These are phyloP conservation scores for Emmelina monodactyla DNA, from an alignment of 2,888 invertebrate species.

Conservation along the genomic window DNA sequence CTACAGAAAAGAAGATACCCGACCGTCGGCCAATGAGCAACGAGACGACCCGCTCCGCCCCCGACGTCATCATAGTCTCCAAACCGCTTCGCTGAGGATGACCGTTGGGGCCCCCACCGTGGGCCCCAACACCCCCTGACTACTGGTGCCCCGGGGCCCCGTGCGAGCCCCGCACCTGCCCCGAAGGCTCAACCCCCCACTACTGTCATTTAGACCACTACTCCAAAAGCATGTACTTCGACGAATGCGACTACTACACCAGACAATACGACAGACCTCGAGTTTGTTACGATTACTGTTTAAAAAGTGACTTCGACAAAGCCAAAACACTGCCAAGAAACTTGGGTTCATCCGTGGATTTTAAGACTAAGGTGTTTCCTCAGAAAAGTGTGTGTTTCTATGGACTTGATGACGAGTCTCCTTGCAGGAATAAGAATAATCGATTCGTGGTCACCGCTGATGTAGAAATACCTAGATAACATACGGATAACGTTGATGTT, in stretches of 20 bases:
- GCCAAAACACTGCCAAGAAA: slow-evolving; percentile 49
- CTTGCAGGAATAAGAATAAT: slow-evolving; percentile 22
- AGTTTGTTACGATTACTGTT: slow-evolving; percentile 45
- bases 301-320: slow-evolving; percentile 46
- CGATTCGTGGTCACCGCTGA: slow-evolving; percentile 45
- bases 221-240: slow-evolving; percentile 40
- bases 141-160: slow-evolving; percentile 29
- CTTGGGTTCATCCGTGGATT: slow-evolving; percentile 39
- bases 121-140: slow-evolving; percentile 52
- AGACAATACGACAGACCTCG: slow-evolving; percentile 47
- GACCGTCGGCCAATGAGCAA: slow-evolving; percentile 76
- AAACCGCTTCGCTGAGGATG: slow-evolving; percentile 63
- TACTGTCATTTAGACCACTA: slow-evolving; percentile 27
- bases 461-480: slow-evolving; percentile 50
- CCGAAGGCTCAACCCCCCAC: slow-evolving; percentile 39
- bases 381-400: slow-evolving; percentile 45
- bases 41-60: slow-evolving; percentile 87
- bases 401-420: slow-evolving; percentile 32
- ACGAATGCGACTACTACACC: slow-evolving; percentile 41
- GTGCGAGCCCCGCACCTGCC: slow-evolving; percentile 33
- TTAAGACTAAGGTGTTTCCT: slow-evolving; percentile 30
- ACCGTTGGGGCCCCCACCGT: slow-evolving; percentile 56
- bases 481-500: no score
- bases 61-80: slow-evolving; percentile 82
- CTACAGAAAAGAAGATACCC: slow-evolving; percentile 44